These are phyloP conservation scores for Callyntrura sp. DNA, from an alignment of 2,888 invertebrate genomes.

Conservation along the genomic window DNA sequence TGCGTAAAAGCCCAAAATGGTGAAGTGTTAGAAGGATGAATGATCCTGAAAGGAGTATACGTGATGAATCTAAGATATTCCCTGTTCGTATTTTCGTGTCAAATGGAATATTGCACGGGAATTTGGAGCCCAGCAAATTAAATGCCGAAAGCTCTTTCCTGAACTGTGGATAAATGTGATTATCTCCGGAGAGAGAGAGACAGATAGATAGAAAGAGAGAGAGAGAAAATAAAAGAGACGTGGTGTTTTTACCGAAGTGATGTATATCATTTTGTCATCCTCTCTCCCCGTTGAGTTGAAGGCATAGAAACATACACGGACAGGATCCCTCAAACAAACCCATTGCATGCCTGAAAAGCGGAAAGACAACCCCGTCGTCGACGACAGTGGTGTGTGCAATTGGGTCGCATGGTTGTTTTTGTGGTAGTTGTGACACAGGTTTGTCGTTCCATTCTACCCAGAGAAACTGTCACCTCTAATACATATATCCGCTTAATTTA, in stretches of 20 bases:
- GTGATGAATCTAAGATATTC: neutral
- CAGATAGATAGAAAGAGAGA: conserved; percentile 2
- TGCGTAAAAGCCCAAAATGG: neutral
- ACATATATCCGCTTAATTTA: neutral
- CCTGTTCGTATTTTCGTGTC: conserved; percentile 9
- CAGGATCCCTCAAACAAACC: neutral
- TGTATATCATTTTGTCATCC: too few relatives aligned
- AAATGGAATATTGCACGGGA: conserved; percentile 15
- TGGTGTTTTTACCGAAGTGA: too few relatives aligned
- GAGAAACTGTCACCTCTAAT: conserved; percentile 38
- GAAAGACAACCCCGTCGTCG: neutral
- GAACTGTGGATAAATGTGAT: conserved; percentile 54
- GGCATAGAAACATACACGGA: too few relatives aligned
- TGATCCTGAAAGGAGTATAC: neutral
- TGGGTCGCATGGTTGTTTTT: conserved; percentile 15
- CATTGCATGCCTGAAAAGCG: neutral
- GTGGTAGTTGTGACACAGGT: neutral
- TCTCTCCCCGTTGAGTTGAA: too few relatives aligned
- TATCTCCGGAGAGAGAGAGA: conserved; percentile 33
- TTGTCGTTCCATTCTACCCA: neutral
- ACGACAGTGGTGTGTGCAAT: neutral
- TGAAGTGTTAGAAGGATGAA: neutral
- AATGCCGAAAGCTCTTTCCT: conserved; percentile 46
- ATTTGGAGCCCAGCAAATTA: conserved; percentile 25
- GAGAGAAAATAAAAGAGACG: neutral